These are phyloP conservation scores for Paratilapia polleni DNA, from an alignment of 2,113 vertebrate genomes.

Conservation along the genomic window DNA sequence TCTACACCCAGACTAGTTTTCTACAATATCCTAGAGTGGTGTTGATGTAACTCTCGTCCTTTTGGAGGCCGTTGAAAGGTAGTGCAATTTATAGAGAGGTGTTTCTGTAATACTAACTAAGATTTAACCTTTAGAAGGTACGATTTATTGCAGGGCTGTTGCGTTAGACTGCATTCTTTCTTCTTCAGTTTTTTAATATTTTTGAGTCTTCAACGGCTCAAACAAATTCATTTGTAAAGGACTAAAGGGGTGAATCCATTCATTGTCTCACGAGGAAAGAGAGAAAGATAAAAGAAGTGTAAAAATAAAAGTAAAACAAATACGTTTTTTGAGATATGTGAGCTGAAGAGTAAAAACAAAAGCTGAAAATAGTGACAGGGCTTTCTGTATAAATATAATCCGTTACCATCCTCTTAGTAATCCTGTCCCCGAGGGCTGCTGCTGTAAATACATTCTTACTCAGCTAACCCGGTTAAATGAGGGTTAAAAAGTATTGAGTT, in stretches of 20 bases:
- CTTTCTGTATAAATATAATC: background rate
- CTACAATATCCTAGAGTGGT: background rate
- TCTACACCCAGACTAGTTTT: background rate
- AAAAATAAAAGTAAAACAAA: background rate
- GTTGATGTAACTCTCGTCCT: background rate
- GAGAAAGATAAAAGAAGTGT: background rate
- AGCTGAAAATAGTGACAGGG: constrained; percentile 3
- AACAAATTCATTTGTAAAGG: background rate
- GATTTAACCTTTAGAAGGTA: background rate
- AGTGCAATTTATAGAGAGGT: background rate
- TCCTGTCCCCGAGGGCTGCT: background rate
- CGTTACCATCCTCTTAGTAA: background rate
- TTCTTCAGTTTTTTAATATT: background rate
- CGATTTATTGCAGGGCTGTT: background rate
- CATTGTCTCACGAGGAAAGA: background rate
- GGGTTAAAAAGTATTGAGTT: constrained; percentile 13
- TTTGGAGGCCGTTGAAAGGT: background rate
- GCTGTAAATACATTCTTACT: constrained; percentile 3
- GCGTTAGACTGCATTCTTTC: background rate
- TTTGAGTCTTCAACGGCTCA: background rate
- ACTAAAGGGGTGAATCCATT: background rate
- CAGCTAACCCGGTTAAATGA: constrained; percentile 18
- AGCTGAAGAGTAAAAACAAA: constrained; percentile 1
- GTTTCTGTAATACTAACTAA: constrained; percentile 1
- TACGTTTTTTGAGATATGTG: background rate